These are phyloP conservation scores for Archips xylosteana DNA, from an alignment of 2,888 invertebrate species.

Conservation along the genomic window DNA sequence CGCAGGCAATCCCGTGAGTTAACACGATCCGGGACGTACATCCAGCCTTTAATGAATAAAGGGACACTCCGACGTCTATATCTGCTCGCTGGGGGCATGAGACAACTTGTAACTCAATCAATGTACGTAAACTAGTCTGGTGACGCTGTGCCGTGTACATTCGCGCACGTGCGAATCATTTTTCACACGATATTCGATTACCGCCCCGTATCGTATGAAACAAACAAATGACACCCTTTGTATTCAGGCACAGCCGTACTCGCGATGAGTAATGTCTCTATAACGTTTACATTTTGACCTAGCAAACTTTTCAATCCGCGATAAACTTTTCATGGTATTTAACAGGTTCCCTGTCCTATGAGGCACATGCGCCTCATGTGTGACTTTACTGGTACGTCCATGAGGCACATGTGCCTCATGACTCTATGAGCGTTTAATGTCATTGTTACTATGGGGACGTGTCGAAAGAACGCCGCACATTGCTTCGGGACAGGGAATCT, in stretches of 20 bases:
- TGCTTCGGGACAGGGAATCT: no score
- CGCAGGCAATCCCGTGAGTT: conserved; percentile 59
- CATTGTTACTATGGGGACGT: no score
- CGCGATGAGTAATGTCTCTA: conserved; percentile 29
- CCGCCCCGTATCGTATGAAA: conserved; percentile 11
- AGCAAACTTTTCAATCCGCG: neutral
- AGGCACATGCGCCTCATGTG: no score
- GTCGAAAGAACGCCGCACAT: no score
- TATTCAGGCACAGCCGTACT: conserved; percentile 17
- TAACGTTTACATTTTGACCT: neutral
- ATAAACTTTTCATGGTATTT: neutral
- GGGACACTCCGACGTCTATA: conserved; percentile 49
- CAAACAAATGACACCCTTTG: conserved; percentile 38
- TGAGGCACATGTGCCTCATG: no score
- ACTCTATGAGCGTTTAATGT: no score
- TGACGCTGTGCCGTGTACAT: conserved; percentile 22
- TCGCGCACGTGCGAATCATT: conserved; percentile 35
- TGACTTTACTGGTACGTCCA: no score
- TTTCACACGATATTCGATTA: conserved; percentile 39
- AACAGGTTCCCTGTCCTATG: no score
- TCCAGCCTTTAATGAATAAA: conserved; percentile 58
- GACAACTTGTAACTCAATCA: conserved; percentile 40
- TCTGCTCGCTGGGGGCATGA: conserved; percentile 20
- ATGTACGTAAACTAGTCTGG: conserved; percentile 17
- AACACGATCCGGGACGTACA: conserved; percentile 46